These are phyloP conservation scores for Aplocera efformata DNA, from an alignment of 2,888 invertebrate genomes.

Conservation along the genomic window DNA sequence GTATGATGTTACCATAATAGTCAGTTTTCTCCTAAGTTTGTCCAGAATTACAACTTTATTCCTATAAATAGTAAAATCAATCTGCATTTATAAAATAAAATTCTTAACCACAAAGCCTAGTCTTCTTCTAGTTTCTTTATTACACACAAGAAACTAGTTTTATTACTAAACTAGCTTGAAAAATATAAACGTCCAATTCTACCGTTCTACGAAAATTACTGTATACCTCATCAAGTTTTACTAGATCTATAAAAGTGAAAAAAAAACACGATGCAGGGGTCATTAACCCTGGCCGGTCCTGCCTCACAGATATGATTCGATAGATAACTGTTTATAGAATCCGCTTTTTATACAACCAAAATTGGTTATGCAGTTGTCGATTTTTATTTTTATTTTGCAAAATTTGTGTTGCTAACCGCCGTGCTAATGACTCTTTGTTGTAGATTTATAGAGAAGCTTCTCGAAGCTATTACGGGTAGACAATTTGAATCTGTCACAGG, in stretches of 20 bases:
- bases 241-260: constrained; percentile 33
- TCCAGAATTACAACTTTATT: no score
- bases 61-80: no score
- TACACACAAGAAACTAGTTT: constrained; percentile 14
- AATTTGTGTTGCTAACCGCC: constrained; percentile 20
- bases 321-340: constrained; percentile 75
- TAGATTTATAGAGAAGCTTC: no score
- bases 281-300: constrained; percentile 57
- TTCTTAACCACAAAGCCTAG: no score
- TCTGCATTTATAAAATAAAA: no score
- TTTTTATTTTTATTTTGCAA: constrained; percentile 28
- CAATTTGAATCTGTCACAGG: no score
- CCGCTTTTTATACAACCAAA: constrained; percentile 52
- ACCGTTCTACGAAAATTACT: constrained; percentile 7
- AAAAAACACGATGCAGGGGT: constrained; percentile 55
- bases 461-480: no score
- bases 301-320: constrained; percentile 69
- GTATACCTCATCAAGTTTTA: constrained; percentile 29
- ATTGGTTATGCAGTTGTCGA: constrained; percentile 63
- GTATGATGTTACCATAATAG: no score
- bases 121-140: no score
- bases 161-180: constrained; percentile 14
- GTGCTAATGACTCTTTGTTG: constrained; percentile 10
- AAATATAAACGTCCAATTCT: constrained; percentile 5
- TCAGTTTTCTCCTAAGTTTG: no score